phyloP scores from a whole-genome alignment of 53 echinoderm and acorn worm genomes.

The Stichopus horrens region DNA sequence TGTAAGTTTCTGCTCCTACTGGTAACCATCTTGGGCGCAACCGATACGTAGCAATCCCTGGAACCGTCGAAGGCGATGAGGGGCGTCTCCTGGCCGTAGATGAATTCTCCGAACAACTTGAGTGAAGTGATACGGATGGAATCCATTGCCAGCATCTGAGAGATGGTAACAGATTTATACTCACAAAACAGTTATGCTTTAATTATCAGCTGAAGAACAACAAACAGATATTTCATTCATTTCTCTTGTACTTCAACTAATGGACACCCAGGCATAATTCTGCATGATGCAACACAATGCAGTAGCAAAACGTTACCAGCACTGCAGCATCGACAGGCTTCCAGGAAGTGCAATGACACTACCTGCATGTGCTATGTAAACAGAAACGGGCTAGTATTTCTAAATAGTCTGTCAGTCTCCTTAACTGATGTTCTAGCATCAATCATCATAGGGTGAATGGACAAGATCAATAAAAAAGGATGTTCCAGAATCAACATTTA shows the following conservation, averaged over 20 bases:
- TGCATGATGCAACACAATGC: too few relatives aligned
- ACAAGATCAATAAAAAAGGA: too few relatives aligned
- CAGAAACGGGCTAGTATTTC: too few relatives aligned
- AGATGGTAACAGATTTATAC: background rate
- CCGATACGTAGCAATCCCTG: slow-evolving; percentile 76
- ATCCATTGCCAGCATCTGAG: slow-evolving; percentile 86
- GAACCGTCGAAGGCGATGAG: slow-evolving; percentile 74
- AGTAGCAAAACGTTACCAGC: too few relatives aligned
- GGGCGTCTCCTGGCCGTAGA: slow-evolving; percentile 91
- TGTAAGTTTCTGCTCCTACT: background rate
- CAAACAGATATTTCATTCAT: background rate
- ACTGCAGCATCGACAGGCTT: too few relatives aligned
- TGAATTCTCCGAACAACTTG: slow-evolving; percentile 82
- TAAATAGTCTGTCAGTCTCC: too few relatives aligned
- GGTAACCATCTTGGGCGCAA: slow-evolving; percentile 62
- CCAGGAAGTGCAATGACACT: too few relatives aligned
- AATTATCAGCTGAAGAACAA: background rate
- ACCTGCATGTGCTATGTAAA: too few relatives aligned
- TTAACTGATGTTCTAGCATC: too few relatives aligned
- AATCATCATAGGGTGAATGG: too few relatives aligned
- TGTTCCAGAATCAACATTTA: too few relatives aligned
- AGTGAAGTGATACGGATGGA: slow-evolving; percentile 85
- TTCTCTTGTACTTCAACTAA: background rate
- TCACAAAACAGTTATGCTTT: background rate
- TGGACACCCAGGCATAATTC: too few relatives aligned